Base-by-base conservation (phyloP, 2,888 invertebrate genomes). In the Phrixothrix hirtus region DNA sequence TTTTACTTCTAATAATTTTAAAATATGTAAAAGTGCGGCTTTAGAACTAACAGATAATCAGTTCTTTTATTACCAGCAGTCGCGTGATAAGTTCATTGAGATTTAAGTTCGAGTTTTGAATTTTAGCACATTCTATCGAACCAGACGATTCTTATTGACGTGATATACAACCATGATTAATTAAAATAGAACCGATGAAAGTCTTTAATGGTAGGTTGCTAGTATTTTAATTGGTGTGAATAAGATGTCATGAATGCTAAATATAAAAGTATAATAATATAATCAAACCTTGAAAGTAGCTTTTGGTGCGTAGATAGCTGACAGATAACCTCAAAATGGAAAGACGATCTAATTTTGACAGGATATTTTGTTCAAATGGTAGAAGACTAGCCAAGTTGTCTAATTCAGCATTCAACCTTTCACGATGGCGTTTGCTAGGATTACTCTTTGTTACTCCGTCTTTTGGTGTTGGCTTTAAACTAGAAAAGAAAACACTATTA, bases 231-330 rank as follows among this genome's bases (percentile, higher is more conserved):
- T 13, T 1, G 2, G 11, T 31, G 11, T 31, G 11, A 13, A 31
- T 6, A 31, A 11, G 13, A 9, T 5, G 10, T 7, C 21, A 21
- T 7, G 12, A 36, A 16, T 12, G 12, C 13, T 9, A 25, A 38
- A 38, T 38, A 9, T 12, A 38, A 16, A 26, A 41, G 17, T 12
- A 30, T 25, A 10, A 34, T 21, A 31, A 25, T 11, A 17, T 16
- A 29, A 38, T 30, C 86, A 83, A 79, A 98, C 98, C 95, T 91
- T 97, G 96, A 81, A 99, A 99, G 83, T 98, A 99, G 80, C 96
- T 95, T 81, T 99, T 99, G 72, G 96, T 98, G 70, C 98, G 87
- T 67, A 99, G 85, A 78, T 97, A 99, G 81, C 95, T 95, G 78
- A 99, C 99, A 46, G 96, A 95, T 60, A 99, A 86, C 73, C 99